phyloP scores from a whole-genome alignment of 2,113 vertebrate species.

The Cranoglanis bouderius region DNA sequence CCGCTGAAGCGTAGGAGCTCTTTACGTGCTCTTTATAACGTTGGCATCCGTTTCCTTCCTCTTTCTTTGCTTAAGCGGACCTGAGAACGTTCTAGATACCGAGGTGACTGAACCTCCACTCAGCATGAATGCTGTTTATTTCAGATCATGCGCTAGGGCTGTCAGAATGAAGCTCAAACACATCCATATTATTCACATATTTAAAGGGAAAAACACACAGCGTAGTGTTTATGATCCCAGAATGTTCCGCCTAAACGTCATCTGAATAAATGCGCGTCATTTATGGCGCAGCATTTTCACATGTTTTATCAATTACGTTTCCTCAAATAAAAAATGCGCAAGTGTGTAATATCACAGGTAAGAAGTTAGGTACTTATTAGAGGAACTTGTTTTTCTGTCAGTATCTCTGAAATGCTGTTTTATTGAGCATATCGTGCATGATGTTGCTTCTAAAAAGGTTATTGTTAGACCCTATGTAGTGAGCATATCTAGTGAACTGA shows the following conservation, averaged over 20 bases:
- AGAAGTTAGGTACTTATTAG: neutral
- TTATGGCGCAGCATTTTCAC: neutral
- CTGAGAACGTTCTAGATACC: neutral
- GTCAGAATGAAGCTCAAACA: neutral
- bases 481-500: too few relatives aligned
- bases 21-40: constrained; percentile 23
- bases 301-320: neutral
- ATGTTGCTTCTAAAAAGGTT: neutral
- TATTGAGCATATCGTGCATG: neutral
- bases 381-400: neutral
- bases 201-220: neutral
- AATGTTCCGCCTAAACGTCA: too few relatives aligned
- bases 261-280: neutral
- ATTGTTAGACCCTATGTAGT: too few relatives aligned
- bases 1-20: constrained; percentile 29
- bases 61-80: neutral
- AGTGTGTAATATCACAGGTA: neutral
- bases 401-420: neutral
- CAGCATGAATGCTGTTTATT: neutral
- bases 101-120: constrained; percentile 2
- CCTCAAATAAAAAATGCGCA: neutral
- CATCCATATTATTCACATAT: neutral
- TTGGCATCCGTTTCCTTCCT: constrained; percentile 25
- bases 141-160: neutral
- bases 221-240: neutral